Evolutionary conservation across 2,888 invertebrate species (phyloP), one percentile per base, ranked within the genome.

Genomic region (Eupithecia subumbrata): DNA sequence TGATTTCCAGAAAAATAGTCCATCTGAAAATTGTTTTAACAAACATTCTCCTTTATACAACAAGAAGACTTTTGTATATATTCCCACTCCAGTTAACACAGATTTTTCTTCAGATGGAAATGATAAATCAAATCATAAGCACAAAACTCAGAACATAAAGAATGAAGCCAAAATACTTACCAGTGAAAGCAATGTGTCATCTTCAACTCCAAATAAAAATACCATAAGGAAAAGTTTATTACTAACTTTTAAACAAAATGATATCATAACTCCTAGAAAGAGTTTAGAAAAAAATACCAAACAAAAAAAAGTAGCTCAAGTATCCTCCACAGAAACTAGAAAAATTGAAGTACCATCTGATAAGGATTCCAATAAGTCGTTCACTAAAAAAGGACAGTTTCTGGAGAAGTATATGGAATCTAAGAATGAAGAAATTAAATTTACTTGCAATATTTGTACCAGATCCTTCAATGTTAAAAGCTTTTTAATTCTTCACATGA

Each of bases 351-450:
- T 2, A 45, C 11, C 8, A 25, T 64, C 30, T 14, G 18, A 48
- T 9, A 52, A 22, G 25, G 40, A 68, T 48, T 73, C 64, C 60
- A 34, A 73, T 48, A 30, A 69, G 25, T 25, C 30, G 45, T 73
- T 69, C n/a, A 63, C 5, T 4, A 18, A 34, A 14, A 70, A 52
- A n/a, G n/a, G n/a, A 25, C 18, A 64, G 12, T 7, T 11, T 60
- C 34, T 68, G 14, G 43, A 68, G 56, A 69, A 69, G n/a, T 69
- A 63, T 45, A 25, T 52, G n/a, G 60, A 14, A 40, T 40, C 1
- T 43, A 60, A 71, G 43, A n/a, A 9, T 18, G 16, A 22, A n/a
- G n/a, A 52, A 8, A 69, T 64, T 0, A 12, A 25, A 25, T 69
- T 64, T 30, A 3, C 11, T 0, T 73, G 76, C n/a, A n/a, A 63